These are phyloP conservation scores for Lumbricus terrestris DNA, from an alignment of 2,888 invertebrate species.

Conservation along the genomic window DNA sequence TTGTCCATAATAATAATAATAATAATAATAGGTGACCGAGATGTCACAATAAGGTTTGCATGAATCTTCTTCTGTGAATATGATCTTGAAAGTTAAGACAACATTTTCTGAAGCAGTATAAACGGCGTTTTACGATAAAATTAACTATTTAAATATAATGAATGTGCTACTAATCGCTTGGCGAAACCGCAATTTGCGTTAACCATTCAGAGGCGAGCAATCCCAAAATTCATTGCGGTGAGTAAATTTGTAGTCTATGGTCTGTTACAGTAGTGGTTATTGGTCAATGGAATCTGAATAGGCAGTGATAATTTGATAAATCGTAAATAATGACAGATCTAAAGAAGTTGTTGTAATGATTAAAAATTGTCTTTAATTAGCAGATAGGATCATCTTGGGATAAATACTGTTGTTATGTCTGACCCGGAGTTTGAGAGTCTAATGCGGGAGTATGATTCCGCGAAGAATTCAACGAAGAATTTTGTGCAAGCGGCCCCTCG, in stretches of 20 bases:
- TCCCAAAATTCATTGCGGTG: neutral
- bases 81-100: too few relatives aligned
- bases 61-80: too few relatives aligned
- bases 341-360: neutral
- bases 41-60: too few relatives aligned
- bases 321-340: neutral
- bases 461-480: neutral
- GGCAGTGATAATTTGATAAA: neutral
- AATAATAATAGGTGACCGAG: too few relatives aligned
- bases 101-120: too few relatives aligned
- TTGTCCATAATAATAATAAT: too few relatives aligned
- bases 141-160: too few relatives aligned
- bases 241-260: neutral
- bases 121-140: too few relatives aligned
- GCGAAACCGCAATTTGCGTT: too few relatives aligned
- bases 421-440: slow-evolving; percentile 13
- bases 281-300: neutral
- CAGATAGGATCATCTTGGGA: neutral
- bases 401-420: slow-evolving; percentile 4
- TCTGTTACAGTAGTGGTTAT: neutral
- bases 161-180: too few relatives aligned
- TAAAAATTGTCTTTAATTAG: neutral
- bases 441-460: neutral
- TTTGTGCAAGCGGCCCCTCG: neutral
- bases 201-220: neutral